Percentiles rank a stretch among this genome's conserved stretches.
phyloP scores from a whole-genome alignment of 2,113 vertebrate genomes.

The Thomomys bottae region DNA sequence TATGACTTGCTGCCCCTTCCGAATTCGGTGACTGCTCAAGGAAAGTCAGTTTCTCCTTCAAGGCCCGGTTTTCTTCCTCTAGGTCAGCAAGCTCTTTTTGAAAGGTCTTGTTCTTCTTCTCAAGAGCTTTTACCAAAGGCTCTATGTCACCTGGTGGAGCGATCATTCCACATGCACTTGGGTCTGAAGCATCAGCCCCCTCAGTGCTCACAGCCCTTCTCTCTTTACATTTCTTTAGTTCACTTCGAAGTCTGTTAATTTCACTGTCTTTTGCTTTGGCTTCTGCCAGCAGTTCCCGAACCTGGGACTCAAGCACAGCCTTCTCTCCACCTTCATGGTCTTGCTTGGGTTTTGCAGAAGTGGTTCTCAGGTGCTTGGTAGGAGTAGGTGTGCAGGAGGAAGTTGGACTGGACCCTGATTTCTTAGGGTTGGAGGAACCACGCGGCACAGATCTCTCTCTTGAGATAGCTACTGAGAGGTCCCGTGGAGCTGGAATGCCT shows the following conservation, averaged over 20 bases:
- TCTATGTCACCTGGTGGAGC: conserved; percentile 84
- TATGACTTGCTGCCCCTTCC: conserved; percentile 83
- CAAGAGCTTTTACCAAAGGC: conserved; percentile 88
- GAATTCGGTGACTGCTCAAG: conserved; percentile 89
- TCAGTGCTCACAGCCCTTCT: conserved; percentile 82
- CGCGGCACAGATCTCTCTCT: conserved; percentile 90
- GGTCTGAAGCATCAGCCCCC: conserved; percentile 75
- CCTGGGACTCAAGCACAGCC: conserved; percentile 91
- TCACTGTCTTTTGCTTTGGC: conserved; percentile 96
- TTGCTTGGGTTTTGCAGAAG: conserved; percentile 86
- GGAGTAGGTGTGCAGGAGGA: conserved; percentile 91
- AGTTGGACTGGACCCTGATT: conserved; percentile 91
- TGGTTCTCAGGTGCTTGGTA: conserved; percentile 88
- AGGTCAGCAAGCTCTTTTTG: conserved; percentile 91
- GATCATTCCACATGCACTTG: conserved; percentile 67
- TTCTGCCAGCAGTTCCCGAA: conserved; percentile 95
- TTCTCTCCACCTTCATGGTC: conserved; percentile 90
- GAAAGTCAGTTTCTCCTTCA: conserved; percentile 92
- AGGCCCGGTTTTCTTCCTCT: conserved; percentile 91
- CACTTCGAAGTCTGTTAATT: conserved; percentile 93
- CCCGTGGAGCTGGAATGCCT: conserved; percentile 94
- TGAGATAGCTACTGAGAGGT: conserved; percentile 87
- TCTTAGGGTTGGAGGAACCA: conserved; percentile 88
- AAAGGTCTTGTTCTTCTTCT: conserved; percentile 92
- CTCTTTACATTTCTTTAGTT: conserved; percentile 91